phyloP scores from a whole-genome alignment of 2,113 vertebrate genomes.

The Triplophysa tibetana region DNA sequence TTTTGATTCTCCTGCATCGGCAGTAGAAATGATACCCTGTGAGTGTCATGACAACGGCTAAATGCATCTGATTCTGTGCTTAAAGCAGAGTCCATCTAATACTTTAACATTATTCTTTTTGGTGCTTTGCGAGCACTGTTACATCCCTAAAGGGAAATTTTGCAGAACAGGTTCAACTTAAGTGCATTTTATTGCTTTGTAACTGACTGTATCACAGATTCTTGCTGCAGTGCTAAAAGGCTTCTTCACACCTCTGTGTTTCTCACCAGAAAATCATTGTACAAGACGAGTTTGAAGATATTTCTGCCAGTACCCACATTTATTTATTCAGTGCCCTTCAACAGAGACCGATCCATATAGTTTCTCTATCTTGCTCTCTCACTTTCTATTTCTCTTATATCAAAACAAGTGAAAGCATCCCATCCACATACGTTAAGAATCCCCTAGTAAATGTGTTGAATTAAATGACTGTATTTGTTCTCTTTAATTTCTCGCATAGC shows the following conservation, averaged over 20 bases:
- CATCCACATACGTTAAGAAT: not conserved
- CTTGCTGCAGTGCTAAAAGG: not conserved
- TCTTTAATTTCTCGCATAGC: constrained; percentile 66
- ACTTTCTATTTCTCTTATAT: not conserved
- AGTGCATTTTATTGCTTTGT: constrained; percentile 12
- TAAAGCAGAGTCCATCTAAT: not conserved
- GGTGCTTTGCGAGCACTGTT: not conserved
- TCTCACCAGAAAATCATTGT: constrained; percentile 9
- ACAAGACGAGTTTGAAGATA: too few relatives aligned
- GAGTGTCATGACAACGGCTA: not conserved
- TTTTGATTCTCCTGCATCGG: too few relatives aligned
- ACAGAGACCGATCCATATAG: not conserved
- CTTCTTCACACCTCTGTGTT: constrained; percentile 21
- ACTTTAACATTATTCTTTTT: not conserved
- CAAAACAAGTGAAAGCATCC: not conserved
- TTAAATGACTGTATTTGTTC: not conserved
- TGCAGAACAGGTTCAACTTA: not conserved
- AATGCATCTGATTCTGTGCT: not conserved
- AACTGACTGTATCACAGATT: constrained; percentile 2
- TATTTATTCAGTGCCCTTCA: constrained; percentile 6
- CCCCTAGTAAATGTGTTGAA: too few relatives aligned
- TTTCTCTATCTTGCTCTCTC: not conserved
- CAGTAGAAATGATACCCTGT: not conserved
- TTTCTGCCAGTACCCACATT: constrained; percentile 14
- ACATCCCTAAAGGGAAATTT: constrained; percentile 11